Conservation (phyloP, 2,888 invertebrate genomes). For the Drosophila anomelani region DNA sequence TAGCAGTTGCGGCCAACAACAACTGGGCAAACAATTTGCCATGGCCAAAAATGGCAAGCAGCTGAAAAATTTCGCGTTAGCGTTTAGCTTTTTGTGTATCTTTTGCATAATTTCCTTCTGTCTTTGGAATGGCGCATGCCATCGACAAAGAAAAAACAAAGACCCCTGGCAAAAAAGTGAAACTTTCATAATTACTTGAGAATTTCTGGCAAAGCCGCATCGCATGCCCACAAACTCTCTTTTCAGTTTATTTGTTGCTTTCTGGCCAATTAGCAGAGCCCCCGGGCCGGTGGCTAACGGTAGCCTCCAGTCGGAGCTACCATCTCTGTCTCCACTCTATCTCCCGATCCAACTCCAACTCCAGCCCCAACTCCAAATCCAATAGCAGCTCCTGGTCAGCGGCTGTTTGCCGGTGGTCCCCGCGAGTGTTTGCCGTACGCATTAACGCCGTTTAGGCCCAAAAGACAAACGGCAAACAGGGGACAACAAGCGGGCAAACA, state of each 20-base stretch:
- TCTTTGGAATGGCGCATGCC: slow-evolving; percentile 56
- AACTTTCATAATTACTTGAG: slow-evolving; percentile 68
- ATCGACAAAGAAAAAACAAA: slow-evolving; percentile 13
- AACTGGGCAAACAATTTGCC: slow-evolving; percentile 58
- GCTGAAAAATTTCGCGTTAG: slow-evolving; percentile 58
- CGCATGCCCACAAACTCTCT: slow-evolving; percentile 46
- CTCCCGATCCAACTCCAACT: slow-evolving; percentile 8
- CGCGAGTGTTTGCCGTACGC: slow-evolving; percentile 62
- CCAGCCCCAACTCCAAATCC: background rate
- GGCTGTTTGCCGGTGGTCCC: slow-evolving; percentile 56
- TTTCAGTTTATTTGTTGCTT: slow-evolving; percentile 51
- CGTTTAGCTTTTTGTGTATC: slow-evolving; percentile 44
- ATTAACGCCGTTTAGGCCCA: slow-evolving; percentile 60
- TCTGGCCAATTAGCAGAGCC: slow-evolving; percentile 72
- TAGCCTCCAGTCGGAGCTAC: slow-evolving; percentile 48
- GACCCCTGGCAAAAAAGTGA: slow-evolving; percentile 63
- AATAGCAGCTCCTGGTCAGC: slow-evolving; percentile 25
- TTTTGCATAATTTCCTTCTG: slow-evolving; percentile 69
- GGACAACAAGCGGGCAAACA: slow-evolving; percentile 33
- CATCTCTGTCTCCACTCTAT: slow-evolving; percentile 33
- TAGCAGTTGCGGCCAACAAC: slow-evolving; percentile 8
- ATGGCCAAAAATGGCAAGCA: slow-evolving; percentile 62
- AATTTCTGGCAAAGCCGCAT: slow-evolving; percentile 60
- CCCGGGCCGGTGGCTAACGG: slow-evolving; percentile 63
- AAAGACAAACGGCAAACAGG: slow-evolving; percentile 43